Evolutionary conservation across 2,888 invertebrate genomes (phyloP), one percentile per base, ranked within the genome.

Genomic region (Xestia c-nigrum): DNA sequence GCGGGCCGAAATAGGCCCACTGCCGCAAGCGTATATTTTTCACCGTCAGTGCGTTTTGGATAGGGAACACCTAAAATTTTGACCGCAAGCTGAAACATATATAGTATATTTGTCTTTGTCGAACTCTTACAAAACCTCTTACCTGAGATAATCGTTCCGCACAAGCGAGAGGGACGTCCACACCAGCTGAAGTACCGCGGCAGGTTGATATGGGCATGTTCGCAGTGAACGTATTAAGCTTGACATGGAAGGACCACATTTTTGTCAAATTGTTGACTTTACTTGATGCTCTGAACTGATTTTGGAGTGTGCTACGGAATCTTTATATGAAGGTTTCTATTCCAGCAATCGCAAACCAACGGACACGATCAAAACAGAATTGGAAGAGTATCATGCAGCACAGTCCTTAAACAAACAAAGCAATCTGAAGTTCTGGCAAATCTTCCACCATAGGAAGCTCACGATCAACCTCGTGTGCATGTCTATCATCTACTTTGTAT

Each of bases 401-500:
- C 83, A 87, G 21, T 47, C 76, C 0, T 72, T 83, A 5, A 84
- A 68, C 2, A 77, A 78, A 16, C 81, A 69, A 3, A 87, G 66
- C 16, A 90, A 90, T 73, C 80, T 94, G 4, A 91, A 88, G 31
- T 94, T 95, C 80, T 93, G 91, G 90, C 90, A 95, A 79, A 93
- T 96, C 59, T 96, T 96, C 80, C 90, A 81, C 19, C 91, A 95
- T 78, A 94, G 85, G 76, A 97, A 97, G 87, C 95, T 98, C 90
- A 93, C 97, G 24, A 87, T 97, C 24, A 98, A 98, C 89, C 97
- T 98, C 0, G 83, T 97, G 0, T 97, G 97, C 78, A 97, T 98
- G 93, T 97, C 97, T 70, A 97, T 97, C 87, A 97, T 98, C 87
- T 98, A 98, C 98, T 96, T 98, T 21, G 97, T 98, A 0, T 98